Conservation (phyloP, 2,888 invertebrate genomes). For the Diloba caeruleocephala region DNA sequence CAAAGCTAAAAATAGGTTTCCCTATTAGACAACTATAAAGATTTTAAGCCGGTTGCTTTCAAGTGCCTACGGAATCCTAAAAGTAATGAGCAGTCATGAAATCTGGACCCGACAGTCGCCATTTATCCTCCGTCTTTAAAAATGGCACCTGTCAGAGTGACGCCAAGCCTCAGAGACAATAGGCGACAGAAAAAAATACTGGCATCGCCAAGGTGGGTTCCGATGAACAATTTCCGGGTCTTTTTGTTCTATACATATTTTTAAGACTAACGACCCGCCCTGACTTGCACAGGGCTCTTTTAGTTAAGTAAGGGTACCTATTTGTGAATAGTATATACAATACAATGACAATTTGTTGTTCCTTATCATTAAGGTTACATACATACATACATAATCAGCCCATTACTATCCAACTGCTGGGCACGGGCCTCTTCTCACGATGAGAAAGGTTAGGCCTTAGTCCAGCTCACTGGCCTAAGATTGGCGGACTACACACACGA, state of each 20-base stretch:
- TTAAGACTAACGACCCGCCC: conserved; percentile 7
- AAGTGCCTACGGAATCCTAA: conserved; percentile 26
- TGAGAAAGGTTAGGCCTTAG: too few species aligned
- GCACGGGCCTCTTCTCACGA: too few species aligned
- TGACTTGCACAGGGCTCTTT: neutral
- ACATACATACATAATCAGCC: too few species aligned
- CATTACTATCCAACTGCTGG: too few species aligned
- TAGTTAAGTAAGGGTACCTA: too few species aligned
- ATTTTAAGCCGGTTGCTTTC: neutral
- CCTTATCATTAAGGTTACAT: too few species aligned
- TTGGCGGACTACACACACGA: too few species aligned
- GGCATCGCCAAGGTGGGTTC: conserved; percentile 55
- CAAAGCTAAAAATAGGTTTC: too few species aligned
- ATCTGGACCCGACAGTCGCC: conserved; percentile 63
- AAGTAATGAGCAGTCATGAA: conserved; percentile 49
- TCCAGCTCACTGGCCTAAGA: too few species aligned
- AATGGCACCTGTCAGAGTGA: conserved; percentile 73
- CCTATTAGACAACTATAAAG: too few species aligned
- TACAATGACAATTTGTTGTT: too few species aligned
- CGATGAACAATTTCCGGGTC: conserved; percentile 59
- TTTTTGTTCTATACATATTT: conserved; percentile 31
- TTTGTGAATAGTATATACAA: too few species aligned
- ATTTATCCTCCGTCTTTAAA: conserved; percentile 70
- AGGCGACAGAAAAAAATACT: conserved; percentile 56
- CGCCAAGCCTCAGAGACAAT: conserved; percentile 60